Evolutionary conservation across 2,888 invertebrate genomes (phyloP).

Genomic region (Drosophila recens): DNA sequence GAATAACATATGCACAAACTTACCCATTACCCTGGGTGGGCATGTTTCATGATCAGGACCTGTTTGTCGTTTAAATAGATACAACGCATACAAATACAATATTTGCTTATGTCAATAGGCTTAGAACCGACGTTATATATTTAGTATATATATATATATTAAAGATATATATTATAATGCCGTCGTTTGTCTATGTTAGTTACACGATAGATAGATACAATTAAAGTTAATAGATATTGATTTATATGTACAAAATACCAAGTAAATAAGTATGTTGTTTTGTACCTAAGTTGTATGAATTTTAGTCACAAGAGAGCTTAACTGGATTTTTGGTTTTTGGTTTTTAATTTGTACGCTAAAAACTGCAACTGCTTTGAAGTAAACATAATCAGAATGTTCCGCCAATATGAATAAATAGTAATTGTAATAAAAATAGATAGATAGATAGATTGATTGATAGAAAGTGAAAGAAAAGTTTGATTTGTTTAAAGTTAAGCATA

Average conservation of each 20-base stretch:
- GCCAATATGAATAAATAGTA: conserved; percentile 47
- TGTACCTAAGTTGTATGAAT: conserved; percentile 73
- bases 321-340: conserved; percentile 35
- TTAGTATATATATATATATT: conserved; percentile 7
- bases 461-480: conserved; percentile 24
- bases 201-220: conserved; percentile 66
- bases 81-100: conserved; percentile 60
- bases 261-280: conserved; percentile 52
- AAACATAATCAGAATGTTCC: conserved; percentile 53
- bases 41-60: conserved; percentile 86
- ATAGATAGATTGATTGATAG: conserved; percentile 22
- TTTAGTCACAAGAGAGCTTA: conserved; percentile 78
- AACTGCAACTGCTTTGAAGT: conserved; percentile 85
- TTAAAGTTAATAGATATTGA: conserved; percentile 47
- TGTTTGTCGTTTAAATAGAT: conserved; percentile 82
- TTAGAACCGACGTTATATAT: conserved; percentile 42
- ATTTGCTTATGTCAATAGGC: conserved; percentile 43
- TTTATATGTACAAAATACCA: conserved; percentile 40
- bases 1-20: conserved; percentile 76
- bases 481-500: conserved; percentile 6
- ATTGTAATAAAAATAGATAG: conserved; percentile 32
- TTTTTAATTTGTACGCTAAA: conserved; percentile 65
- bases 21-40: conserved; percentile 85
- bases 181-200: conserved; percentile 73
- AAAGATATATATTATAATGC: conserved; percentile 39